A percentile compares a stretch with the other conserved stretches of the same genome.
Conservation (phyloP, 2,888 invertebrate genomes). For the Dusona sp. region DNA sequence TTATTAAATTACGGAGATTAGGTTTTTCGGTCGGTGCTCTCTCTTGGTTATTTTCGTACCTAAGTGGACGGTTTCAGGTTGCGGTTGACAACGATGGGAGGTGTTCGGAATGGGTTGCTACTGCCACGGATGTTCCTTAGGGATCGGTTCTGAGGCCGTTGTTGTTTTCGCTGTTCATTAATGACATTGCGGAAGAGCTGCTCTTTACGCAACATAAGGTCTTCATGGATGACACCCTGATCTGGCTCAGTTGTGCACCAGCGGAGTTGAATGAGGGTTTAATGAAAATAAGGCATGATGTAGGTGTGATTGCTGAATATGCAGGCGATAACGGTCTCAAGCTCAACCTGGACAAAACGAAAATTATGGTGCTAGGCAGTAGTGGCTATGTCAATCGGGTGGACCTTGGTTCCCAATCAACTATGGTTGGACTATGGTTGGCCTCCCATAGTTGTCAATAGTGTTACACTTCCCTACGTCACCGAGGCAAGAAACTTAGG, state of each 20-base stretch:
- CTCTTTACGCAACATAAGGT: not conserved
- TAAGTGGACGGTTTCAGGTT: not conserved
- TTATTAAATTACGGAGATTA: not conserved
- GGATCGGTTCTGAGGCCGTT: not conserved
- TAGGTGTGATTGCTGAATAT: not conserved
- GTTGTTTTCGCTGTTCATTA: conserved; percentile 2
- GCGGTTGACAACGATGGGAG: not conserved
- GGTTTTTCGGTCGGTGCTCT: not conserved
- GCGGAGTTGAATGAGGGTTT: not conserved
- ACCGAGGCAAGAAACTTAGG: not conserved
- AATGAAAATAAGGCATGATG: not conserved
- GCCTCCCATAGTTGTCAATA: not conserved
- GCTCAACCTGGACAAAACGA: not conserved
- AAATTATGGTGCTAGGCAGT: conserved; percentile 52
- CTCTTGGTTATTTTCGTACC: not conserved
- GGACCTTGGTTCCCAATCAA: no score
- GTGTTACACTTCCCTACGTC: conserved; percentile 3
- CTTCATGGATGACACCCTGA: not conserved
- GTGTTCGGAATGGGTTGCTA: not conserved
- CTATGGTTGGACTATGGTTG: no score
- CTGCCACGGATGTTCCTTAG: not conserved
- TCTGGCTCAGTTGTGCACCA: not conserved
- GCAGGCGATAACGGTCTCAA: conserved; percentile 4
- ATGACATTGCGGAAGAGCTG: not conserved
- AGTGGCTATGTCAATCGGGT: not conserved